These are phyloP conservation scores for Hyla sarda DNA, from an alignment of 2,113 vertebrate genomes.

Conservation along the genomic window DNA sequence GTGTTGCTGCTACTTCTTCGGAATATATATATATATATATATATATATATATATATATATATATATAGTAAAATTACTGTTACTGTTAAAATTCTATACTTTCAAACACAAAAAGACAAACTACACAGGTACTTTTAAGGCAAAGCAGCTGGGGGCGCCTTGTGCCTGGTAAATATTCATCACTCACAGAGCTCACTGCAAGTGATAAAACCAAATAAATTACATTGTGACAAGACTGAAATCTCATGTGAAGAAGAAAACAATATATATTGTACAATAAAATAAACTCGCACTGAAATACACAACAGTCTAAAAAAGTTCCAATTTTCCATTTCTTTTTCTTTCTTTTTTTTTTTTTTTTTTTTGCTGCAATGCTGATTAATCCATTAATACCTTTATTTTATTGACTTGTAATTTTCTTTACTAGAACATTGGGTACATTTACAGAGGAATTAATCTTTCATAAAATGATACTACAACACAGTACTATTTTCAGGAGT, in stretches of 20 bases:
- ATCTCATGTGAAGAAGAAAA: neutral
- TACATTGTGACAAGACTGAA: neutral
- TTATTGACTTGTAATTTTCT: neutral
- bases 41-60: no score
- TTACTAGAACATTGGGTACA: neutral
- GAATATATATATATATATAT: no score
- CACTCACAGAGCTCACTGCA: neutral
- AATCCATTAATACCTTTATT: neutral
- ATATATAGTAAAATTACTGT: no score
- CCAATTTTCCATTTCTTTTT: neutral
- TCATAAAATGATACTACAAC: neutral
- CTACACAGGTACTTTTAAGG: conserved; percentile 23
- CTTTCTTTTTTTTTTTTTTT: no score
- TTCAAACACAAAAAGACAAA: no score
- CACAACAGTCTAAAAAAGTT: neutral
- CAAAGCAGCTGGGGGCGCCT: conserved; percentile 37
- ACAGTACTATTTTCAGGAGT: neutral
- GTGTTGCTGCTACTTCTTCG: no score
- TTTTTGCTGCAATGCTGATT: conserved; percentile 1
- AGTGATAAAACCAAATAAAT: neutral
- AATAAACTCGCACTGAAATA: neutral
- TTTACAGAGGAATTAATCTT: neutral
- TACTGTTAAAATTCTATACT: no score
- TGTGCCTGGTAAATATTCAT: conserved; percentile 33
- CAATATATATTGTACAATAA: conserved; percentile 11